These are phyloP conservation scores for Encarsia formosa DNA, from an alignment of 2,888 invertebrate genomes.

Conservation along the genomic window DNA sequence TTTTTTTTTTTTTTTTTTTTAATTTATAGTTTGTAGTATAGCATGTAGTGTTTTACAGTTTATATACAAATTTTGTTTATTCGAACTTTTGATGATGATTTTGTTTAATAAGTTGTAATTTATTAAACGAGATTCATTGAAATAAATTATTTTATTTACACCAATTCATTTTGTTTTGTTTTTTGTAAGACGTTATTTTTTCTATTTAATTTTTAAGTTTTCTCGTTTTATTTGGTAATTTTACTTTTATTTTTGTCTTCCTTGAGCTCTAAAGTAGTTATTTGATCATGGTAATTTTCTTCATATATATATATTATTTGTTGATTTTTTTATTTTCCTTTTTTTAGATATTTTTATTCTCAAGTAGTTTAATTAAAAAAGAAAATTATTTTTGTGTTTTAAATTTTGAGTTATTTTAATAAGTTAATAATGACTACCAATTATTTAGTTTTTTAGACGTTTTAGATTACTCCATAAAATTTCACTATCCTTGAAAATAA, in stretches of 20 bases:
- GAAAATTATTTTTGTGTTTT: too few relatives aligned
- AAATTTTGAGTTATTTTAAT: too few relatives aligned
- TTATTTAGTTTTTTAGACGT: too few relatives aligned
- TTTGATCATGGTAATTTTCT: too few relatives aligned
- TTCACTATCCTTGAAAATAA: too few relatives aligned
- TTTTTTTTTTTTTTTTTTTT: constrained; percentile 9
- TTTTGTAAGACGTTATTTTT: neutral
- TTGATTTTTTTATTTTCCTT: neutral
- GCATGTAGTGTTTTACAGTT: constrained; percentile 19
- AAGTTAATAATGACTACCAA: too few relatives aligned
- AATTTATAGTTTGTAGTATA: constrained; percentile 18
- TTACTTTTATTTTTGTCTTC: neutral
- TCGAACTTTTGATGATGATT: constrained; percentile 19
- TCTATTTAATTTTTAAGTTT: neutral
- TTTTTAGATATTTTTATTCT: neutral
- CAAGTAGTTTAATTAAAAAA: neutral
- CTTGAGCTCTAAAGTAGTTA: neutral
- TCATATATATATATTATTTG: too few relatives aligned
- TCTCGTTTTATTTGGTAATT: neutral
- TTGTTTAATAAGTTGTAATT: constrained; percentile 24
- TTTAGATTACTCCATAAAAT: too few relatives aligned
- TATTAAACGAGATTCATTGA: constrained; percentile 20
- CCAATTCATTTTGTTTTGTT: constrained; percentile 11
- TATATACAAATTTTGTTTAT: constrained; percentile 17
- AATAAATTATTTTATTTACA: constrained; percentile 29